Evolutionary conservation across 2,888 invertebrate species (phyloP).

Genomic region (Lasiommata megera): DNA sequence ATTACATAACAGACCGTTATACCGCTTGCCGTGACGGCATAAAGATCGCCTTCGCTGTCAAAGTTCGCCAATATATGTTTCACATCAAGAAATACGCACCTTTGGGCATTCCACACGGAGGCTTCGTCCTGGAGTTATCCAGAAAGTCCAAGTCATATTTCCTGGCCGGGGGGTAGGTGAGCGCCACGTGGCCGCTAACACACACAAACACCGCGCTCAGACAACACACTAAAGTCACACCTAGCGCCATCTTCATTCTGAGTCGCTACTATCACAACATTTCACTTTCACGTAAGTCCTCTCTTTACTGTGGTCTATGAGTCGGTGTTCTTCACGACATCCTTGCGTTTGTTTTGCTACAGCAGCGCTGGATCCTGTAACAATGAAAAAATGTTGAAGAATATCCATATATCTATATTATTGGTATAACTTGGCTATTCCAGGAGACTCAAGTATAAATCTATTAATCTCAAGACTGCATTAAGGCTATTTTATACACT

Average conservation of each 20-base stretch:
- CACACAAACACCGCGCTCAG: conserved; percentile 46
- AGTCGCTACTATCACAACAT: conserved; percentile 29
- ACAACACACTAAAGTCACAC: conserved; percentile 48
- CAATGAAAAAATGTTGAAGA: background rate
- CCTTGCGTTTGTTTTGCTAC: background rate
- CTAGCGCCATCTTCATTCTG: conserved; percentile 49
- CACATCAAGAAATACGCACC: conserved; percentile 78
- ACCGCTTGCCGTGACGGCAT: too few species aligned
- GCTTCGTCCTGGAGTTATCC: conserved; percentile 93
- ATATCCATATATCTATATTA: too few species aligned
- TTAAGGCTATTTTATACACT: too few species aligned
- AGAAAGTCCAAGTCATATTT: conserved; percentile 95
- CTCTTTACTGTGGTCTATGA: background rate
- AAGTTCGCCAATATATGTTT: too few species aligned
- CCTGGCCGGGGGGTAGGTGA: conserved; percentile 95
- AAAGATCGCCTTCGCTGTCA: too few species aligned
- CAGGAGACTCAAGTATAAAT: too few species aligned
- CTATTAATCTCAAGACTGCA: too few species aligned
- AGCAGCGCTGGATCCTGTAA: conserved; percentile 9
- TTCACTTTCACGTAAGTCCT: conserved; percentile 20
- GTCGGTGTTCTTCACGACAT: conserved; percentile 18
- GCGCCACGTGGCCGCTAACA: conserved; percentile 86
- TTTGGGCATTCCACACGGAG: conserved; percentile 97
- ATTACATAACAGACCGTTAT: too few species aligned
- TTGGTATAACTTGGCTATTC: too few species aligned